Conservation (phyloP, 53 echinoderm and acorn worm genomes). For the Holothuria scabra region DNA sequence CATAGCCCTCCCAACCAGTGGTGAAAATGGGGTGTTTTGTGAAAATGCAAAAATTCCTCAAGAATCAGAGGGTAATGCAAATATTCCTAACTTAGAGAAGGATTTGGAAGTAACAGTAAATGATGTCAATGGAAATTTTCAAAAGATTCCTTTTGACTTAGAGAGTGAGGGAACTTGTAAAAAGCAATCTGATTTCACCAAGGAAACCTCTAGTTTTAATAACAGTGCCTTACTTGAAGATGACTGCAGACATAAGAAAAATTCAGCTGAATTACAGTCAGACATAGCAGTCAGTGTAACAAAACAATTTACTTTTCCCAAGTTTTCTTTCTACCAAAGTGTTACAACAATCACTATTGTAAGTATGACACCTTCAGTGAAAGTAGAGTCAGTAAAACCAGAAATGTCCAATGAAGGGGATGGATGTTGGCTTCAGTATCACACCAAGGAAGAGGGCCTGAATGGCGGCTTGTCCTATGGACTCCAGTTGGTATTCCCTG, state of each 20-base stretch:
- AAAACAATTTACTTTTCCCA: background rate
- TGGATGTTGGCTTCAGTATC: constrained; percentile 15
- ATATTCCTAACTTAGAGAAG: too few relatives aligned
- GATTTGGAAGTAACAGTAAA: too few relatives aligned
- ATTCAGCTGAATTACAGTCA: background rate
- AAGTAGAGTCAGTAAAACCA: background rate
- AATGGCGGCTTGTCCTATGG: background rate
- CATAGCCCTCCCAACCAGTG: too few relatives aligned
- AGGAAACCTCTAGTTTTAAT: too few relatives aligned
- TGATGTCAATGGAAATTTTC: background rate
- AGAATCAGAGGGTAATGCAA: background rate
- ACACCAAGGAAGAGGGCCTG: background rate
- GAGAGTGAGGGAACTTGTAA: background rate
- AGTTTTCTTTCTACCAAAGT: constrained; percentile 19
- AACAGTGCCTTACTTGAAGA: too few relatives aligned
- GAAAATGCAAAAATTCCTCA: background rate
- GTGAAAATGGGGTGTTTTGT: too few relatives aligned
- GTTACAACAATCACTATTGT: background rate
- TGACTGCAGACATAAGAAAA: too few relatives aligned
- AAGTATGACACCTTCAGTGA: background rate
- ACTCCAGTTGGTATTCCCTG: constrained; percentile 24
- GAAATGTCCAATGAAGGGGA: constrained; percentile 18
- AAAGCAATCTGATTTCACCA: background rate
- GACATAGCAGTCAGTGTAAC: too few relatives aligned
- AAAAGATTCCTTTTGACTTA: background rate